Base-by-base conservation (phyloP, 2,113 vertebrate species). In the Dipodomys merriami region DNA sequence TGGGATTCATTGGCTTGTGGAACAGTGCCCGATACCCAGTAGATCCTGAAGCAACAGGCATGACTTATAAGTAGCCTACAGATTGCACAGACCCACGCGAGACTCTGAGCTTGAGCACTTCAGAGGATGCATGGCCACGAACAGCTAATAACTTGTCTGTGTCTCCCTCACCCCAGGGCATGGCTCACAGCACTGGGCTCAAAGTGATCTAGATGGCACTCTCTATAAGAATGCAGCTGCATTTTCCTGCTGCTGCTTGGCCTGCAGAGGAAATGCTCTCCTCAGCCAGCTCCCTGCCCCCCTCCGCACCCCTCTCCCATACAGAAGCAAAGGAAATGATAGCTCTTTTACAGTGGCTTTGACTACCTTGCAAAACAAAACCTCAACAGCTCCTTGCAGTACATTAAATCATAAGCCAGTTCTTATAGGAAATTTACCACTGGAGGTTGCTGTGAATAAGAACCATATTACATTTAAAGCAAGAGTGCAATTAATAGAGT, bases 401-500 rank as follows among this genome's bases (percentile, higher is more conserved):
- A 49, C 5, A 83, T 60, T 53, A 86, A 49, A 82, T 79, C 78
- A 35, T 67, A 95, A 94, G 67, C 19, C 73, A 2, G 12, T 49
- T 9, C 44, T 94, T 91, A 84, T 65, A 93, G 86, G 19, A 60
- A 91, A 95, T 93, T 90, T 76, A 90, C 33, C 46, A 57, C 69
- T 12, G 90, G 79, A 64, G 77, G 79, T 95, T 95, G 77, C 19
- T 29, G 73, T 76, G 74, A 96, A 83, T 89, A 72, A 95, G 92
- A 95, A 83, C 90, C n/a, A 7, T 83, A 94, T 91, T 91, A 27
- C 53, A 93, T 60, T 95, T 92, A 53, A 96, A 95, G 93, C 90
- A 95, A 97, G 25, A 74, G 2, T 18, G 16, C 65, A 95, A 95
- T 92, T 96, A 96, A 83, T 80, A 23, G 85, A 83, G 25, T 16